Evolutionary conservation across 2,113 vertebrate genomes (phyloP).

Genomic region (Pongo pygmaeus): DNA sequence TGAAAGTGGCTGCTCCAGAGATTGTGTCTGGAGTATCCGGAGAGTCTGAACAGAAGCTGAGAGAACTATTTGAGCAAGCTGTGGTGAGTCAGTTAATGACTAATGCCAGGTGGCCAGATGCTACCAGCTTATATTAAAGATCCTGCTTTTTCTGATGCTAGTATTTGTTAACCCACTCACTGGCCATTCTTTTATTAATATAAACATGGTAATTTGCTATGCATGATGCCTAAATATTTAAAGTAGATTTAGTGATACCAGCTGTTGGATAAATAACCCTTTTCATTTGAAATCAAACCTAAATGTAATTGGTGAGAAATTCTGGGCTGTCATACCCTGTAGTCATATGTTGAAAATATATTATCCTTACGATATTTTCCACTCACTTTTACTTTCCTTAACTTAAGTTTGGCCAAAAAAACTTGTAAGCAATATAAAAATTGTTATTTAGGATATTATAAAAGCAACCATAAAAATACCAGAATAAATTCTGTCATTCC

Average conservation of each 20-base stretch:
- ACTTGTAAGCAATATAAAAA: neutral
- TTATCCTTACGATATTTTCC: neutral
- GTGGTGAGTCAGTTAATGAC: conserved; percentile 86
- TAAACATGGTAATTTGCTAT: neutral
- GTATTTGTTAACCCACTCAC: neutral
- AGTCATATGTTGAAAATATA: neutral
- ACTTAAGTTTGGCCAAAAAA: neutral
- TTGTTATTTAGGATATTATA: neutral
- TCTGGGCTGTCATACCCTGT: neutral
- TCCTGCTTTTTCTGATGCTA: neutral
- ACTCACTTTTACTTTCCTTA: conserved; percentile 9
- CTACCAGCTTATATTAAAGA: fast-evolving
- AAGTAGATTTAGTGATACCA: neutral
- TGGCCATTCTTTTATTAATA: neutral
- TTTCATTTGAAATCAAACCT: neutral
- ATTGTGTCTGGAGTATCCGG: conserved; percentile 97
- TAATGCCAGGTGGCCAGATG: neutral
- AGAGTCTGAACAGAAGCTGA: conserved; percentile 96
- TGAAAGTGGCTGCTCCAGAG: conserved; percentile 98
- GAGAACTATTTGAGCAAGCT: conserved; percentile 94
- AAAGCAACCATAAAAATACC: neutral
- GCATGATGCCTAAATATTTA: neutral
- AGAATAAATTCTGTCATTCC: neutral
- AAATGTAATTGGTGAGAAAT: neutral
- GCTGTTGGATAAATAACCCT: neutral